phyloP scores from a whole-genome alignment of 2,888 invertebrate genomes.

The Leucania comma region DNA sequence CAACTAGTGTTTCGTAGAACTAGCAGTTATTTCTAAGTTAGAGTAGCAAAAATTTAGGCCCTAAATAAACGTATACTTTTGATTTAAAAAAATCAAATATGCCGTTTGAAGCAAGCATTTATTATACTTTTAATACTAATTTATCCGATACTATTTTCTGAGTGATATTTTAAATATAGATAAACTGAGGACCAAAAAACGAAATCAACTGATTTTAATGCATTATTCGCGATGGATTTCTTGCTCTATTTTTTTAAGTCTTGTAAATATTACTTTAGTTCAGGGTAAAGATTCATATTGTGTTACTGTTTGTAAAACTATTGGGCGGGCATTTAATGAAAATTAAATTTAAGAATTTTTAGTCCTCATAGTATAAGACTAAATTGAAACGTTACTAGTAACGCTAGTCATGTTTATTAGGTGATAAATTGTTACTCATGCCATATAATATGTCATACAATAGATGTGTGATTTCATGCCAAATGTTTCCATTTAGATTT shows the following conservation, averaged over 20 bases:
- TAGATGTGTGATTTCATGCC: conserved; percentile 70
- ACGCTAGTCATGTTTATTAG: conserved; percentile 76
- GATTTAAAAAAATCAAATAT: conserved; percentile 43
- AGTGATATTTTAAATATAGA: conserved; percentile 53
- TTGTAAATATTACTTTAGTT: conserved; percentile 62
- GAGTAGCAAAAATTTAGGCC: conserved; percentile 34
- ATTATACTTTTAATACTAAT: conserved; percentile 47
- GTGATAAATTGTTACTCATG: conserved; percentile 65
- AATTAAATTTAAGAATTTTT: conserved; percentile 36
- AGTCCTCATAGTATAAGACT: conserved; percentile 56
- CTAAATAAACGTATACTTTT: conserved; percentile 33
- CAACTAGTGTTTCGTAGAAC: conserved; percentile 26
- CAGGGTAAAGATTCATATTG: conserved; percentile 49
- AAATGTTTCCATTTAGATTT: conserved; percentile 68
- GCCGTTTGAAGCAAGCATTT: conserved; percentile 46
- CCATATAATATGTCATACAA: conserved; percentile 66
- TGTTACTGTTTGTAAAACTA: conserved; percentile 50
- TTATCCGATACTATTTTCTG: conserved; percentile 47
- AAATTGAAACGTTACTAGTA: conserved; percentile 73
- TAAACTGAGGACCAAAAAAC: conserved; percentile 52
- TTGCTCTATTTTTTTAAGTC: conserved; percentile 42
- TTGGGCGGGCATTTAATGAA: conserved; percentile 53
- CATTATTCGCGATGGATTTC: conserved; percentile 40
- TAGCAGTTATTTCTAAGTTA: conserved; percentile 39
- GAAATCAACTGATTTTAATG: conserved; percentile 32